Evolutionary conservation across 1,140 invertebrate genomes (phyloP).

Genomic region (Harlomillsia oculata): DNA sequence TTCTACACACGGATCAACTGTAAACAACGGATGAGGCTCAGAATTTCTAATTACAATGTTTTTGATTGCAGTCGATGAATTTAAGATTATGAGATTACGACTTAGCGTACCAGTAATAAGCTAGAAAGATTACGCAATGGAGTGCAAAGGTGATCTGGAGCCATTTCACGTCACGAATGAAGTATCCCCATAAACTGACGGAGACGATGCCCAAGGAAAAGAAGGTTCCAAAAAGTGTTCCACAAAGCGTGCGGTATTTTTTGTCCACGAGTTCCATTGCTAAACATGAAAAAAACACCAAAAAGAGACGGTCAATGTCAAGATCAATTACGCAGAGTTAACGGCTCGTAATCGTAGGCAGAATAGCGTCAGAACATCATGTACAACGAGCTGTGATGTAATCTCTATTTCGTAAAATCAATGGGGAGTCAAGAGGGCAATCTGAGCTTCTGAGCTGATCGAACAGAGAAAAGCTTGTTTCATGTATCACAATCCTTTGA

Average conservation of each 20-base stretch:
- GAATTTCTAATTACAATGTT: not conserved
- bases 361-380: no score
- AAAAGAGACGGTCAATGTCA: no score
- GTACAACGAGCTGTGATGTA: no score
- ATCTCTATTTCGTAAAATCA: no score
- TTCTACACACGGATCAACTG: slow-evolving; percentile 68
- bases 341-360: no score
- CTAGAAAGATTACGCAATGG: slow-evolving; percentile 59
- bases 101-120: slow-evolving; percentile 70
- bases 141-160: slow-evolving; percentile 71
- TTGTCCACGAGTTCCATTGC: slow-evolving; percentile 34
- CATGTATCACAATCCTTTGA: no score
- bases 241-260: slow-evolving; percentile 31
- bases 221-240: slow-evolving; percentile 29
- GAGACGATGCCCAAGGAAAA: slow-evolving; percentile 33
- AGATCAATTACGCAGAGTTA: no score
- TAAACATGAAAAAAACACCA: slow-evolving; percentile 10
- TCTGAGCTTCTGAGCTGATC: no score
- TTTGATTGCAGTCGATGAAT: slow-evolving; percentile 21
- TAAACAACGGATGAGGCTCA: slow-evolving; percentile 52
- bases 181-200: slow-evolving; percentile 53
- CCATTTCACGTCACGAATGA: slow-evolving; percentile 61
- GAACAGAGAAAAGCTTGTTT: no score
- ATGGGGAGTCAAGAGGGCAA: no score
- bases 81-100: slow-evolving; percentile 53